A percentile compares a stretch with the other conserved stretches of the same genome.
These are phyloP conservation scores for Bothrops jararaca DNA, from an alignment of 2,113 vertebrate genomes.

Conservation along the genomic window DNA sequence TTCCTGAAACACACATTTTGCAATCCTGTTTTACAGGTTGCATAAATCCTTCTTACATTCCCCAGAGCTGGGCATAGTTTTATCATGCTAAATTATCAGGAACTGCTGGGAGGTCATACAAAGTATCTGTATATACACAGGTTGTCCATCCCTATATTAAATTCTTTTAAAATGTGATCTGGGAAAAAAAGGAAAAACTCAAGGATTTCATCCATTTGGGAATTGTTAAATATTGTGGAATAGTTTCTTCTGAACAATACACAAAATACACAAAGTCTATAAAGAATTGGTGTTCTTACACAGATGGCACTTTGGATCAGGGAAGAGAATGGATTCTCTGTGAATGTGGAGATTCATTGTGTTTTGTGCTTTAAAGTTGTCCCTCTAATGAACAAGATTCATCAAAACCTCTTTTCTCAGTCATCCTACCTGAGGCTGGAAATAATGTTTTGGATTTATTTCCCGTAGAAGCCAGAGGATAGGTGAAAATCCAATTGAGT, in stretches of 20 bases:
- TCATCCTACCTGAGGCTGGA: neutral
- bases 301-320: neutral
- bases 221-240: neutral
- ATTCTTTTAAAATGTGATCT: neutral
- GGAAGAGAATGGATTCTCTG: neutral
- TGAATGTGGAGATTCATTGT: neutral
- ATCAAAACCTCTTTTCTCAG: neutral
- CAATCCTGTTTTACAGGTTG: neutral
- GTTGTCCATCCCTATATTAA: neutral
- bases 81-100: neutral
- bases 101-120: neutral
- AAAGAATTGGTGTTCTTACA: neutral
- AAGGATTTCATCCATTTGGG: neutral
- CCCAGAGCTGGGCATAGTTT: neutral
- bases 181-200: neutral
- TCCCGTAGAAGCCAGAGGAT: neutral
- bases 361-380: neutral
- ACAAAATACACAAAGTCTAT: neutral
- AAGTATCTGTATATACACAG: neutral
- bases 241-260: neutral
- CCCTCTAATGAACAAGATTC: neutral
- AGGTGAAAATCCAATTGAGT: neutral
- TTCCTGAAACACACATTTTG: neutral
- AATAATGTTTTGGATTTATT: neutral
- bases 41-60: neutral